phyloP scores from a whole-genome alignment of 2,113 vertebrate genomes.

The Malurus alboscapulatus region DNA sequence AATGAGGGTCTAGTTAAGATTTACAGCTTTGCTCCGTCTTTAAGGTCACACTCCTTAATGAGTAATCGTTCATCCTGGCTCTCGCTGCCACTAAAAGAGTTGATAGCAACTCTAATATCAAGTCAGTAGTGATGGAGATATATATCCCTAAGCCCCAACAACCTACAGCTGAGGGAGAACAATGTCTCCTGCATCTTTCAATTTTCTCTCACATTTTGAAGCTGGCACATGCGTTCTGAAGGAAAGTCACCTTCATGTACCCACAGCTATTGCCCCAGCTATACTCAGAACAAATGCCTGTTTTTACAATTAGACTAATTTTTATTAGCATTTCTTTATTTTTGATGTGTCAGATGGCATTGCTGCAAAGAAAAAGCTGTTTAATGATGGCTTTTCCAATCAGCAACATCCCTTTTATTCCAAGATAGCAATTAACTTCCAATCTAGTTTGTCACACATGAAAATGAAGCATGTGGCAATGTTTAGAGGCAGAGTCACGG shows the following conservation, averaged over 20 bases:
- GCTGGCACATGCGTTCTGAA: background rate
- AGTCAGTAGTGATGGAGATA: conserved; percentile 62
- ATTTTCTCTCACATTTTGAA: conserved; percentile 6
- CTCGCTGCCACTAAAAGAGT: background rate
- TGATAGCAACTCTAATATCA: conserved; percentile 29
- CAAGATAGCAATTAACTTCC: conserved; percentile 77
- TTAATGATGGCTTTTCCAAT: conserved; percentile 77
- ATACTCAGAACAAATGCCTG: background rate
- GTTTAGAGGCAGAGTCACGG: conserved; percentile 28
- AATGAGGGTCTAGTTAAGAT: conserved; percentile 62
- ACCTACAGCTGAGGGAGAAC: background rate
- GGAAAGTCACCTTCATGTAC: conserved; percentile 69
- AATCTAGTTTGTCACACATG: conserved; percentile 81
- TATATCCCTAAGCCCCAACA: background rate
- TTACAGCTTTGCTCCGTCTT: conserved; percentile 59
- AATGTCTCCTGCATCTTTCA: background rate
- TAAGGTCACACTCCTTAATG: conserved; percentile 67
- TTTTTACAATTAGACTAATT: conserved; percentile 51
- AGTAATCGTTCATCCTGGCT: conserved; percentile 46
- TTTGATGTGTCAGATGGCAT: conserved; percentile 24
- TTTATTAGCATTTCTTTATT: conserved; percentile 64
- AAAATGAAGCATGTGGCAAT: conserved; percentile 58
- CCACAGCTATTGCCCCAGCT: background rate
- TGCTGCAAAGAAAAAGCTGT: conserved; percentile 51
- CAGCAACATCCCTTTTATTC: conserved; percentile 77